Evolutionary conservation across 1,140 invertebrate species (phyloP), one percentile per base, ranked within the genome.

Genomic region (Copidosoma floridanum): DNA sequence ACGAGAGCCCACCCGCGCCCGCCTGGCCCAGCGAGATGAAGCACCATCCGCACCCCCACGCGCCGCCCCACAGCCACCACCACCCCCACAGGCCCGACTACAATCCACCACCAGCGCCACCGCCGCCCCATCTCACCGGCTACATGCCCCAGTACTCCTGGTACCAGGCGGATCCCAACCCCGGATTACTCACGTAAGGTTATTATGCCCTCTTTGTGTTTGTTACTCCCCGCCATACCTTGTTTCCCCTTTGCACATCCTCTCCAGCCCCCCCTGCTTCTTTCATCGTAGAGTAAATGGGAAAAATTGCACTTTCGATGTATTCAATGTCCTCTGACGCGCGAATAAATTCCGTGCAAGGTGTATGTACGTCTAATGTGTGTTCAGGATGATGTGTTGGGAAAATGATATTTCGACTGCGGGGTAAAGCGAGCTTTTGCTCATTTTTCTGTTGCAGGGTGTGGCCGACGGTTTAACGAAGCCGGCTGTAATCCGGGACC

Each of bases 141-240:
- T 87, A 87, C 76, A 86, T 89, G 81, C 86, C 86, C 52, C 87
- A 88, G 80, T 89, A 90, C 77, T 87, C 86, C 58, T 89, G 88
- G 88, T 89, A 89, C 76, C 86, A 88, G 73, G 78, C 87, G 59
- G 86, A 88, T 63, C 82, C 85, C 61, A 88, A 88, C 78, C 86
- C 86, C 65, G 86, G 86, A 74, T 78, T 89, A 64, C 81, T 90
- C 69, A 89, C 88, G 85, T 89, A 75, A 88, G 85, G 84, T 32
- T 27, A 29, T 18, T 18, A 24, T 29, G 12, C 24, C 18, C n/a
- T 29, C 46, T 6, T 56, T 35, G n/a, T 1, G 32, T 63, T 24
- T 27, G 14, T 51, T 27, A 6, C 58, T 66, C 16, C n/a, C 5
- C 2, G 27, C 24, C 3, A 26, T 47, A 0, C 24, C 18, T 24